Evolutionary conservation across 2,888 invertebrate species (phyloP).

Genomic region (Oligia fasciuncula): DNA sequence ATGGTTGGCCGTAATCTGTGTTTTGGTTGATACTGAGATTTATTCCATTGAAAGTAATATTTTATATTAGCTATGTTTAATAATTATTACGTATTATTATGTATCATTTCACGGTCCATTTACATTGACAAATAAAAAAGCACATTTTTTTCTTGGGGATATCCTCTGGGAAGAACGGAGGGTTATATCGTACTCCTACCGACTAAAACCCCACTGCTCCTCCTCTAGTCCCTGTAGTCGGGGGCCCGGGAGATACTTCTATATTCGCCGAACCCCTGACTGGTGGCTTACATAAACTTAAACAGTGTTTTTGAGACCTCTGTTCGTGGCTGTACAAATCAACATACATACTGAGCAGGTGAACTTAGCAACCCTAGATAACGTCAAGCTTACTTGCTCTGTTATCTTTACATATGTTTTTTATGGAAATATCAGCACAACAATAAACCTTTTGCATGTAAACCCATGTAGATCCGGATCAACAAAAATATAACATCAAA

Average conservation of each 20-base stretch:
- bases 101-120: too few relatives aligned
- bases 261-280: too few relatives aligned
- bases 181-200: not conserved
- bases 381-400: not conserved
- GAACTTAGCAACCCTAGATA: not conserved
- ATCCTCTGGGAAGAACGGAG: too few relatives aligned
- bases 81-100: too few relatives aligned
- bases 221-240: not conserved
- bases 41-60: not conserved
- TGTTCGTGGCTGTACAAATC: not conserved
- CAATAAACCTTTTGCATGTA: constrained; percentile 29
- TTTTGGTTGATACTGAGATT: not conserved
- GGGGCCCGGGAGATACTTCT: not conserved
- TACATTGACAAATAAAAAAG: too few relatives aligned
- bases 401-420: constrained; percentile 9
- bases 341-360: not conserved
- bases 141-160: not conserved
- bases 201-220: not conserved
- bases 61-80: not conserved
- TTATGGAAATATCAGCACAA: constrained; percentile 18
- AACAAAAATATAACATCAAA: constrained; percentile 58
- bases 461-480: constrained; percentile 51
- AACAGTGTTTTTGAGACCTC: not conserved
- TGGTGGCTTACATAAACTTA: not conserved
- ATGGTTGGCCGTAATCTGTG: not conserved